Conservation (phyloP, 2,888 invertebrate genomes). For the Vesta saturnalis region DNA sequence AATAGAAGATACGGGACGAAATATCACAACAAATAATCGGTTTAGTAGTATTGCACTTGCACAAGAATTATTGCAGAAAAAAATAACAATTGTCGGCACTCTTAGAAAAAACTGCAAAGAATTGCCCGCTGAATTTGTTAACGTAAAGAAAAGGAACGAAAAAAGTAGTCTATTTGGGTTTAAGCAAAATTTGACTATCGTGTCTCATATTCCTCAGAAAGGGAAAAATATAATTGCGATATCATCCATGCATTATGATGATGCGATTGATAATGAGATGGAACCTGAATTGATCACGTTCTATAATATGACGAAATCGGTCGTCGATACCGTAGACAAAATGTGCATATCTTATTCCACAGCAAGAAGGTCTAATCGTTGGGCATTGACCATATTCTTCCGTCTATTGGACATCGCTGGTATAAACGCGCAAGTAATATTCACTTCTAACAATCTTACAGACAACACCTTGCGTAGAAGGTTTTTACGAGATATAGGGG, state of each 20-base stretch:
- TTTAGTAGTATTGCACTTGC: background rate
- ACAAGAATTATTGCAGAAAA: too few species aligned
- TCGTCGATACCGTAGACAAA: background rate
- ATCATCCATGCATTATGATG: background rate
- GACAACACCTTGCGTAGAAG: background rate
- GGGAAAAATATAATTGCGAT: too few species aligned
- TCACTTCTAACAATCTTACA: background rate
- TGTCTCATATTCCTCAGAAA: background rate
- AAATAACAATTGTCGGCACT: too few species aligned
- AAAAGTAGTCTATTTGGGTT: background rate
- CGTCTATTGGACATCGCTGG: background rate
- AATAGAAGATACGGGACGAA: background rate
- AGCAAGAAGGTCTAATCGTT: background rate
- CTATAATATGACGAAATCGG: too few species aligned
- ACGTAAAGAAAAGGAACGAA: background rate
- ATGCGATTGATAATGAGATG: background rate
- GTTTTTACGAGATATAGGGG: background rate
- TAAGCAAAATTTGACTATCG: background rate
- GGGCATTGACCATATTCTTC: too few species aligned
- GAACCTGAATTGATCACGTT: too few species aligned
- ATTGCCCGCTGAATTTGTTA: background rate
- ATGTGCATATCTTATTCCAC: background rate
- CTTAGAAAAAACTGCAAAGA: too few species aligned
- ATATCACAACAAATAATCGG: conserved; percentile 1
- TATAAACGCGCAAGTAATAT: background rate